Evolutionary conservation across 92 coral and sea anemone species (phyloP), one percentile per base, ranked within the genome.

Genomic region (Blastomussa wellsi): DNA sequence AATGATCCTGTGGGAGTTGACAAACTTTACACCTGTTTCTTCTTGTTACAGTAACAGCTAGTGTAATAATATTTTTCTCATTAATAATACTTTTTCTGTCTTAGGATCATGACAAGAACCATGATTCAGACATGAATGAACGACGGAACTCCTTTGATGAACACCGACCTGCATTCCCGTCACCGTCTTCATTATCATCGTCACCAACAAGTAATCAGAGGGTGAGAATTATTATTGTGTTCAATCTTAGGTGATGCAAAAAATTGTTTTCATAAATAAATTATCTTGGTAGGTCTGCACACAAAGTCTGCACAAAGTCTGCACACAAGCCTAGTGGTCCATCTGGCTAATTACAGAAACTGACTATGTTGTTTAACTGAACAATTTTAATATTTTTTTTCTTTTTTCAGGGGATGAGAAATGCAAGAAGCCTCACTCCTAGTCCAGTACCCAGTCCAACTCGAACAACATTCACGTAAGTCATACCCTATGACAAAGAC

Each of bases 371-470:
- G n/a, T n/a, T n/a, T n/a, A n/a, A n/a, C n/a, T n/a, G n/a, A n/a
- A n/a, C n/a, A n/a, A n/a, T 32, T 7, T 26, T 29, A 26, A 24
- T 65, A 19, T 77, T 11, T 53, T 90, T 59, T 35, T 68, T 13
- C 67, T n/a, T n/a, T n/a, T n/a, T n/a, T n/a, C 53, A 91, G 89
- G 89, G 89, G 76, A 87, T 82, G 70, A 86, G 95, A 72, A 83
- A 86, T 76, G 86, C 93, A 64, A 84, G 98, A 89, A 96, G 98
- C 73, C 89, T 94, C 19, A 96, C 98, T 55, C 98, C 98, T 14
- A 96, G 98, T 64, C 99, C 99, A 79, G 88, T 90, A 66, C 99
- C 99, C 57, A 96, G 99, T 82, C 99, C 99, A 26, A 96, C 99
- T 79, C 93, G 99, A 81, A 90, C 90, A 88, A 90, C 96, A 41